These are phyloP conservation scores for Syrphus vitripennis DNA, from an alignment of 2,888 invertebrate species.

Conservation along the genomic window DNA sequence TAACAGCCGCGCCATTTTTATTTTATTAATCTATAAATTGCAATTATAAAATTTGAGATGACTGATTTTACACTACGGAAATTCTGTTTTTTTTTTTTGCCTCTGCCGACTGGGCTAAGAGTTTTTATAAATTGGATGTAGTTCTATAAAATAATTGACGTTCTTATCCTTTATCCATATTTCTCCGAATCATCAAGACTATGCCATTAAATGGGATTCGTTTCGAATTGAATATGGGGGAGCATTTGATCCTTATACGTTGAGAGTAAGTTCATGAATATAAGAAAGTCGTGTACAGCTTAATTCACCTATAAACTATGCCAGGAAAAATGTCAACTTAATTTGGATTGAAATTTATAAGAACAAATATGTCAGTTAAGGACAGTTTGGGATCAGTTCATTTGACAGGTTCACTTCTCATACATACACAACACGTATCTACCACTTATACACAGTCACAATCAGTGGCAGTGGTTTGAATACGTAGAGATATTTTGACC, in stretches of 20 bases:
- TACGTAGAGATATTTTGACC: not conserved
- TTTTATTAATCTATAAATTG: no score
- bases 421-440: not conserved
- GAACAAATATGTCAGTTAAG: constrained; percentile 74
- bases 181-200: constrained; percentile 63
- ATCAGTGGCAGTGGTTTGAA: not conserved
- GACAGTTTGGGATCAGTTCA: constrained; percentile 74
- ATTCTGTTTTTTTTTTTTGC: no score
- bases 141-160: constrained; percentile 74
- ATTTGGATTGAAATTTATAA: constrained; percentile 75
- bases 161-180: constrained; percentile 74
- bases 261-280: constrained; percentile 30
- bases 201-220: not conserved
- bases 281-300: constrained; percentile 72
- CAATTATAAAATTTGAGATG: no score
- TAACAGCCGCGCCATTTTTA: no score
- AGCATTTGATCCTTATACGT: constrained; percentile 11
- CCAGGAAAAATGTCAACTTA: constrained; percentile 73
- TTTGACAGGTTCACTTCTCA: constrained; percentile 72
- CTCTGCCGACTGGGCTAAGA: no score
- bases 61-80: no score
- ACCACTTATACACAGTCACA: not conserved
- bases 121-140: constrained; percentile 27
- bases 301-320: constrained; percentile 73
- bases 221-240: constrained; percentile 23